Percentiles rank a stretch among this genome's conserved stretches.
phyloP scores from a whole-genome alignment of 2,888 invertebrate species.

The Muschampia plurimacula region DNA sequence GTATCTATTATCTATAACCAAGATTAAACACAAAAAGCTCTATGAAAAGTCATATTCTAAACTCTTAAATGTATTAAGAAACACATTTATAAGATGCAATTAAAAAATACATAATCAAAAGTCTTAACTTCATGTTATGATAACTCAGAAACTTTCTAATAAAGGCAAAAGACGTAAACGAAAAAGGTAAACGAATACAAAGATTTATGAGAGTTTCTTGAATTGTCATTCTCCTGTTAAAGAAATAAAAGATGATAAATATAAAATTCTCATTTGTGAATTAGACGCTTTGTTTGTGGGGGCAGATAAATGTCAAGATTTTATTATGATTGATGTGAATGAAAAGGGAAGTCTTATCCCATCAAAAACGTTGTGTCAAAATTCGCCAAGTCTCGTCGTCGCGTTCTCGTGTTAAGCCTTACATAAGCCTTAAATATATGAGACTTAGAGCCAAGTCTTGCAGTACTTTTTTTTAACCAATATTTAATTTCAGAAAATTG shows the following conservation, averaged over 20 bases:
- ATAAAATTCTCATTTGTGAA: not conserved
- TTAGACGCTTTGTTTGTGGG: not conserved
- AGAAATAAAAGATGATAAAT: not conserved
- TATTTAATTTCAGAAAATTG: too few relatives aligned
- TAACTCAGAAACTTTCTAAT: not conserved
- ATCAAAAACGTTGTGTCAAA: too few relatives aligned
- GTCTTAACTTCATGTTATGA: not conserved
- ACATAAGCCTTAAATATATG: too few relatives aligned
- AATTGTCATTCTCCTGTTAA: not conserved
- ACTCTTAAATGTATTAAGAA: too few relatives aligned
- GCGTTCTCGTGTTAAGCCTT: too few relatives aligned
- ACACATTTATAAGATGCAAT: not conserved
- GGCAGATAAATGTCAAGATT: not conserved
- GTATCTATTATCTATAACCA: too few relatives aligned
- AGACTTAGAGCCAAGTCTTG: too few relatives aligned
- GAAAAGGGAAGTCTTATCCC: too few relatives aligned
- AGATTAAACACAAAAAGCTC: too few relatives aligned
- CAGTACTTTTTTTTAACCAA: too few relatives aligned
- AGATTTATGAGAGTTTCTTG: constrained; percentile 1
- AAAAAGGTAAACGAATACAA: not conserved
- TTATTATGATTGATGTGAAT: not conserved
- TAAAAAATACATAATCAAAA: not conserved
- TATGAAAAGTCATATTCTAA: too few relatives aligned
- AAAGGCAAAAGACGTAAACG: not conserved
- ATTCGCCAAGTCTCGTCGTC: too few relatives aligned